Conservation (phyloP, 2,113 vertebrate species). For the Panthera tigris region DNA sequence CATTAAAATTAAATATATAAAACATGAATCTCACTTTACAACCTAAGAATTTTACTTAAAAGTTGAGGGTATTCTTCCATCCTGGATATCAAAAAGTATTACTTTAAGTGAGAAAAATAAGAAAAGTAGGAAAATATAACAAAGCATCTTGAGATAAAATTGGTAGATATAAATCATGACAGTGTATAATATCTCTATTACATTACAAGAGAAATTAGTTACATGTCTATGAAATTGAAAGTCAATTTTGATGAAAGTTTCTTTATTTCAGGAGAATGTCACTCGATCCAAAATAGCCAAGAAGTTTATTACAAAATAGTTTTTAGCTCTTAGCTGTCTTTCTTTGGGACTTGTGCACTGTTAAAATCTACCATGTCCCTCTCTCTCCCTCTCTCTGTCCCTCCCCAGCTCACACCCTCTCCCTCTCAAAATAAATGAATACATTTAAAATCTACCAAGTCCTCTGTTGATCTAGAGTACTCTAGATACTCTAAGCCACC, state of each 20-base stretch:
- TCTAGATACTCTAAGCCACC: not conserved
- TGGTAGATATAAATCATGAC: constrained; percentile 71
- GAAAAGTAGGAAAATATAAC: constrained; percentile 64
- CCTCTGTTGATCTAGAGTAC: not conserved
- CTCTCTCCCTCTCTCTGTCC: no score
- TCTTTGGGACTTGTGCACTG: not conserved
- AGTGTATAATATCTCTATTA: constrained; percentile 68
- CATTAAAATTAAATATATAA: not conserved
- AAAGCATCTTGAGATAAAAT: constrained; percentile 65
- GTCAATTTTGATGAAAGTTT: constrained; percentile 63
- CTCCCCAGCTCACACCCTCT: no score
- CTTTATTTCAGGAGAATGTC: constrained; percentile 53
- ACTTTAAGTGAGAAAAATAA: constrained; percentile 58
- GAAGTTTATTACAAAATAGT: constrained; percentile 37
- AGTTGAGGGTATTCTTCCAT: not conserved
- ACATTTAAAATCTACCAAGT: not conserved
- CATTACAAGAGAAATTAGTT: constrained; percentile 69
- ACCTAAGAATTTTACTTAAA: constrained; percentile 31
- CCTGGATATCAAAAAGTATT: constrained; percentile 45
- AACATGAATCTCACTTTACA: not conserved
- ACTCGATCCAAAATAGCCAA: constrained; percentile 42
- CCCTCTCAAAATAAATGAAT: no score
- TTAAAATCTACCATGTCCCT: not conserved
- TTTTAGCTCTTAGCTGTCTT: not conserved
- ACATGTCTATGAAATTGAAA: constrained; percentile 62